Evolutionary conservation across 1,140 invertebrate genomes (phyloP).

Genomic region (Ceratosolen fusciceps): DNA sequence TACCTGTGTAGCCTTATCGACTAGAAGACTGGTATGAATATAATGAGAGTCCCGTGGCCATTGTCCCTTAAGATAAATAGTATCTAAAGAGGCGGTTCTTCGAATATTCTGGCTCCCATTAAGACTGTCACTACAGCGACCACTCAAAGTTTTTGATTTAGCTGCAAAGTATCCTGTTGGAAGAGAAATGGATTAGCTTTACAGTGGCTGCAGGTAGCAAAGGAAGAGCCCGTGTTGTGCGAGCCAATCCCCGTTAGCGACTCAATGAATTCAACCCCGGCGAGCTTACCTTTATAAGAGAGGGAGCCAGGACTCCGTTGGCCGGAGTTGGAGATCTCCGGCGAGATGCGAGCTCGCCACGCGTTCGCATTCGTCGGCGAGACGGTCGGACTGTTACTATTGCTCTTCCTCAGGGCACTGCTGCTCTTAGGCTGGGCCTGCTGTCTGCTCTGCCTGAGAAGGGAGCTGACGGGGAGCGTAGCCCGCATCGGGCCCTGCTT

Average conservation of each 20-base stretch:
- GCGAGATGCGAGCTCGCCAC: constrained; percentile 76
- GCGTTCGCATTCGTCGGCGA: constrained; percentile 75
- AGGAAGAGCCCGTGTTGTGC: too few relatives aligned
- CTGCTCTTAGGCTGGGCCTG: constrained; percentile 10
- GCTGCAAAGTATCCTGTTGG: constrained; percentile 66
- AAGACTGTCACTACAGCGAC: constrained; percentile 66
- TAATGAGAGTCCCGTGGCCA: constrained; percentile 81
- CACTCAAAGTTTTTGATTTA: constrained; percentile 76
- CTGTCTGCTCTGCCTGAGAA: constrained; percentile 75
- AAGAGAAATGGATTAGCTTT: too few relatives aligned
- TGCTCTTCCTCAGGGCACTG: constrained; percentile 67
- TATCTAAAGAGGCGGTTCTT: constrained; percentile 83
- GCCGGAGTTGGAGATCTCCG: constrained; percentile 78
- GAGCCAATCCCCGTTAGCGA: too few relatives aligned
- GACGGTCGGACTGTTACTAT: constrained; percentile 76
- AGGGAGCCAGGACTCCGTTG: constrained; percentile 81
- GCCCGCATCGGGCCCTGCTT: constrained; percentile 82
- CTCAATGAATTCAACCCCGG: not conserved
- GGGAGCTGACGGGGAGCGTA: constrained; percentile 80
- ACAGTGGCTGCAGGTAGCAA: too few relatives aligned
- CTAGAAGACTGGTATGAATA: constrained; percentile 77
- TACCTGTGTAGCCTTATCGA: constrained; percentile 85
- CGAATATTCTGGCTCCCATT: constrained; percentile 76
- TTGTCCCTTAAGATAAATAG: constrained; percentile 82
- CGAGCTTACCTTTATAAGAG: constrained; percentile 77